Base-by-base conservation (phyloP, 2,113 vertebrate genomes). In the Oncorhynchus gorbuscha region DNA sequence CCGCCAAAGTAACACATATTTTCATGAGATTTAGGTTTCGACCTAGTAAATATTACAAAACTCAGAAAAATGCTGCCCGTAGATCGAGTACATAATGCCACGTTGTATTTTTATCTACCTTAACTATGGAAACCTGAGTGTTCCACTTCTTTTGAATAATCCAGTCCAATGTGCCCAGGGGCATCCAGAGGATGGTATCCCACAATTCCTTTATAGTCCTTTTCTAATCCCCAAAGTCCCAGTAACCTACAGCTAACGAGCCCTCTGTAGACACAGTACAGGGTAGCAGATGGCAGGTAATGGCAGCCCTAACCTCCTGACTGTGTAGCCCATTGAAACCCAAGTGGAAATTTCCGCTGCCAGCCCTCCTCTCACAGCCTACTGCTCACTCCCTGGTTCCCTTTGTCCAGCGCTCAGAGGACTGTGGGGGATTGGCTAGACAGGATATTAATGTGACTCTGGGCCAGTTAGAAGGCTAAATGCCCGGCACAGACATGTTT, bases 361-460 rank as follows among this genome's bases (percentile, higher is more conserved):
- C 74, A 65, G 45, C 20, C 45, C 18, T 28, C 61, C 65, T 35
- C 22, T 26, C 48, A 72, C 13, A 72, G 48, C 51, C 73, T 67
- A 35, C 14, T 1, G 64, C 30, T 62, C 71, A 49, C 45, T 79
- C 48, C 22, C 62, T 4, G n/a, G 73, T 64, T 67, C 24, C 71
- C 11, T 32, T 73, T 75, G 84, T 77, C 88, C 80, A 73, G 77
- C n/a, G 67, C 80, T 71, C 49, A 77, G 73, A 78, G 67, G 84
- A 84, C 89, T 85, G 76, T 73, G 80, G 88, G 89, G 85, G 81
- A 86, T 69, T 69, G 75, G 77, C 72, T 75, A 83, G 81, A 88
- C 86, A 87, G 85, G 86, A 91, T 91, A 91, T 87, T 90, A 91
- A 91, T 86, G 82, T 72, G 80, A 76, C 83, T 78, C 83, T 85